Percentiles rank a stretch among this genome's conserved stretches.
These are phyloP conservation scores for Magallana ariakensis DNA, from an alignment of 1,140 invertebrate species.

Conservation along the genomic window DNA sequence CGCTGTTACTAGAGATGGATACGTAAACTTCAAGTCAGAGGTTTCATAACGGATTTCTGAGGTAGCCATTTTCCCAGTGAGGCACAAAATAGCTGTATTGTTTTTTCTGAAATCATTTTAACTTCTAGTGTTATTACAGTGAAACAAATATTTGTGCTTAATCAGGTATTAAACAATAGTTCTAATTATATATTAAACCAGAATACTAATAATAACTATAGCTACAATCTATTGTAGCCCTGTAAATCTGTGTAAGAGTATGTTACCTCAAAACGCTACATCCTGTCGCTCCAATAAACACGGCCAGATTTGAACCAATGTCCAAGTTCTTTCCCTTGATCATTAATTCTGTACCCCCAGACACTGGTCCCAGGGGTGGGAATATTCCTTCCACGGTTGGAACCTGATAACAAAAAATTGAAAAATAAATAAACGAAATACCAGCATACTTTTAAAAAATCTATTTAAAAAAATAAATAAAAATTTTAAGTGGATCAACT, in stretches of 20 bases:
- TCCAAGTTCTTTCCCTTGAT: constrained; percentile 95
- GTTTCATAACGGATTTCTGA: neutral
- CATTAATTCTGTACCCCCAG: constrained; percentile 94
- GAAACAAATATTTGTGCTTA: no score
- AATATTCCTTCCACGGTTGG: constrained; percentile 87
- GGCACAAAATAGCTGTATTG: neutral
- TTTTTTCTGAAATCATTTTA: neutral
- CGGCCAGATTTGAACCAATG: constrained; percentile 92
- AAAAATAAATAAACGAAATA: neutral
- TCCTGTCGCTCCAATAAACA: constrained; percentile 88
- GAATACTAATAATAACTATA: no score
- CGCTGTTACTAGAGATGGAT: neutral
- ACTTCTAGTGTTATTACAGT: no score
- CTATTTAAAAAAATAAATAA: neutral
- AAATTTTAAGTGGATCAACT: no score
- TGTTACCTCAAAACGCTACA: constrained; percentile 81
- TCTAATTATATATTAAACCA: no score
- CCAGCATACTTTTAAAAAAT: neutral
- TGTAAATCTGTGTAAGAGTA: no score
- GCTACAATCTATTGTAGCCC: no score
- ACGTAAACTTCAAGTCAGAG: constrained; percentile 2
- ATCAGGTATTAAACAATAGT: no score
- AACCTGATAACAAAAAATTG: constrained; percentile 50
- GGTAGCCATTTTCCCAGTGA: neutral
- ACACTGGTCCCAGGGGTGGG: constrained; percentile 92